Evolutionary conservation across 2,797 vertebrate genomes (phyloP), one percentile per base, ranked within the genome.

Genomic region (Synanceia verrucosa): DNA sequence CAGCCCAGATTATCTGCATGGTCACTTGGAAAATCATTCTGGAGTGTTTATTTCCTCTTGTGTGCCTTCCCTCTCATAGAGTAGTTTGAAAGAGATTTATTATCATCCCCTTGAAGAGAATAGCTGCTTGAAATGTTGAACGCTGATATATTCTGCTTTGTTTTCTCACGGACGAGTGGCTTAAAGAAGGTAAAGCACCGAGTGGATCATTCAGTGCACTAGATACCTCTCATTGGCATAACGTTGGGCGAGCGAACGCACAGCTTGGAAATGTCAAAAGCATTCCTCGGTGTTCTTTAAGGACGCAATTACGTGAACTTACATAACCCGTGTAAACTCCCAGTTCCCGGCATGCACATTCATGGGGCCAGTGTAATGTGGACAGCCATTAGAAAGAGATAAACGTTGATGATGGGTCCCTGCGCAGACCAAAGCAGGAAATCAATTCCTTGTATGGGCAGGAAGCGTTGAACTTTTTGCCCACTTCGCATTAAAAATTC

Each of bases 401-500:
- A 86, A 94, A 92, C 53, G 53, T 76, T 69, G 76, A 84, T 83
- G 86, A 92, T 82, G 72, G 72, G 69, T 84, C 79, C 61, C 76
- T 51, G 76, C 66, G 29, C 83, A 46, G 83, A 78, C 69, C 43
- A 77, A 62, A 84, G 67, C 73, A 86, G 76, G 71, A 87, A 85
- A 91, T 92, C 89, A 86, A 92, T 93, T 89, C 74, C 67, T 76
- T 63, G 69, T 70, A 82, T 69, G 73, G 78, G 64, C 86, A 87
- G 84, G 87, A 88, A 88, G 88, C 73, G 1, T 76, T 34, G 56
- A 73, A 58, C 85, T 87, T 55, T 93, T 86, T 84, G 86, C 85
- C 57, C 83, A 74, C 79, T 89, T 91, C 60, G 80, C 89, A 91
- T 91, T 78, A 85, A 88, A 87, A 85, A 90, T 91, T 88, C 77